phyloP scores from a whole-genome alignment of 2,888 invertebrate genomes.

The Andrena chrysosceles region DNA sequence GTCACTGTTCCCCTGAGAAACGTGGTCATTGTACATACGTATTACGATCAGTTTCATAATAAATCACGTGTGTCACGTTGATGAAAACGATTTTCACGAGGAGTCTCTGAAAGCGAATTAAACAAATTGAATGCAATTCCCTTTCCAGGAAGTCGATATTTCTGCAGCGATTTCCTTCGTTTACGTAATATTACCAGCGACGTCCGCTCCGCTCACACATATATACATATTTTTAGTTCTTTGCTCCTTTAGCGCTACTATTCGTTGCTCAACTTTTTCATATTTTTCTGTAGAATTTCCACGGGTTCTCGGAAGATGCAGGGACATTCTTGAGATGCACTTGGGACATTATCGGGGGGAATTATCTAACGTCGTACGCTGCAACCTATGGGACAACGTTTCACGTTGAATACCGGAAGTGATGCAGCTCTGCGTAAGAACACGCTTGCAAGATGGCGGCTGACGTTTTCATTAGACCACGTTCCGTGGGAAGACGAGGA shows the following conservation, averaged over 20 bases:
- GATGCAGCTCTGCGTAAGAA: conserved; percentile 21
- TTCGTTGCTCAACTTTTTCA: neutral
- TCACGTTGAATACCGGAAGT: conserved; percentile 10
- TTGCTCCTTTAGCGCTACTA: neutral
- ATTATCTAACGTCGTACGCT: neutral
- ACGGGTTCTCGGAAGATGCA: too few species aligned
- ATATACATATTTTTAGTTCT: neutral
- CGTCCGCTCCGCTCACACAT: neutral
- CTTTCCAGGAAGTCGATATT: neutral
- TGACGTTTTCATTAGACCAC: conserved; percentile 5
- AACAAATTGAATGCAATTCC: neutral
- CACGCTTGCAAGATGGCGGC: conserved; percentile 17
- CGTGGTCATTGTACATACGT: neutral
- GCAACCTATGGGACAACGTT: neutral
- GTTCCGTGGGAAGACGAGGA: conserved; percentile 52
- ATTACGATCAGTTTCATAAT: neutral
- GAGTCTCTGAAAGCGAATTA: neutral
- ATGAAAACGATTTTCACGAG: neutral
- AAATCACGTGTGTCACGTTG: neutral
- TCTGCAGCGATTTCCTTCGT: neutral
- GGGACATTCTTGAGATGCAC: neutral
- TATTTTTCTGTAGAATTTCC: too few species aligned
- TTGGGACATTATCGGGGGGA: neutral
- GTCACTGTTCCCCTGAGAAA: neutral
- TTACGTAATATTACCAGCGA: conserved; percentile 1